These are phyloP conservation scores for Brachirus orientalis DNA, from an alignment of 2,113 vertebrate genomes.

Conservation along the genomic window DNA sequence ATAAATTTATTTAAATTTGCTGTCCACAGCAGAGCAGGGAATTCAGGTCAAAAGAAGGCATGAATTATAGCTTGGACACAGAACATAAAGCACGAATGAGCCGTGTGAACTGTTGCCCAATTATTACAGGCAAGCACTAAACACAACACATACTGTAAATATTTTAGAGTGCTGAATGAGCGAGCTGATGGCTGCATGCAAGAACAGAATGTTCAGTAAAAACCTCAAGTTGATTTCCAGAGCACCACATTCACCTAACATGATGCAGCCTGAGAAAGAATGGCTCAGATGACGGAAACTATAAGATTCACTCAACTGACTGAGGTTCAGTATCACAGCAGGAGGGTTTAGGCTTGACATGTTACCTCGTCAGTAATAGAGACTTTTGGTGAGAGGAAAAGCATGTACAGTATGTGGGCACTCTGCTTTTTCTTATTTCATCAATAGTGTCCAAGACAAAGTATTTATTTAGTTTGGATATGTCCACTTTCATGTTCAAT, in stretches of 20 bases:
- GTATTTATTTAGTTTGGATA: too few relatives aligned
- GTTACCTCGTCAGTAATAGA: too few relatives aligned
- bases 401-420: too few relatives aligned
- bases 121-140: background rate
- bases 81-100: background rate
- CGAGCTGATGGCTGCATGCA: background rate
- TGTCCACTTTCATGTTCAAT: too few relatives aligned
- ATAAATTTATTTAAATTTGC: background rate
- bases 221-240: background rate
- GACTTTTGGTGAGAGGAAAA: too few relatives aligned
- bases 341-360: too few relatives aligned
- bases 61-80: background rate
- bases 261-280: background rate
- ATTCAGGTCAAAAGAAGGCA: background rate
- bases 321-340: too few relatives aligned
- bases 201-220: background rate
- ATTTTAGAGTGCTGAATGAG: background rate
- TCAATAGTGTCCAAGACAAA: too few relatives aligned
- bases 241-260: conserved; percentile 1
- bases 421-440: too few relatives aligned
- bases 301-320: background rate
- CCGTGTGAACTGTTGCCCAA: background rate
- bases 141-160: background rate
- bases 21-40: background rate
- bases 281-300: background rate